Conservation (phyloP, 2,888 invertebrate species). For the Erannis defoliaria region DNA sequence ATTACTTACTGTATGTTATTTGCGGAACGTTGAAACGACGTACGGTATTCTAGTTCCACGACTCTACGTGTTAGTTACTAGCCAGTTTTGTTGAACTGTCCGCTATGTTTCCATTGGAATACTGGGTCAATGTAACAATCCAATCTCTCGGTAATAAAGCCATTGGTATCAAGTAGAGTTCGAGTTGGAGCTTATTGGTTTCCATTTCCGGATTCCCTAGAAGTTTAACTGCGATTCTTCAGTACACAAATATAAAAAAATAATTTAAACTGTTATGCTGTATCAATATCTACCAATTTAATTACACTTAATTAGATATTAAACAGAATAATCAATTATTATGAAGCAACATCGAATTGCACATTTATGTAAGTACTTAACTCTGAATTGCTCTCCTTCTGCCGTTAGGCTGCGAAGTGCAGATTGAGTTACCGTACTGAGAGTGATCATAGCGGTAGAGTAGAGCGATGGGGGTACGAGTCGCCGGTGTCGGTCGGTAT, state of each 20-base stretch:
- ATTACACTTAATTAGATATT: too few relatives aligned
- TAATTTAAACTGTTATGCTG: too few relatives aligned
- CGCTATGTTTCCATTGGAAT: slow-evolving; percentile 18
- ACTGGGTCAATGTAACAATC: slow-evolving; percentile 19
- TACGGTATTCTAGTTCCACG: slow-evolving; percentile 51
- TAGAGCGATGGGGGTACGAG: slow-evolving; percentile 8
- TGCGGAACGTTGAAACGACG: slow-evolving; percentile 59
- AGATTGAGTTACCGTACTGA: neutral
- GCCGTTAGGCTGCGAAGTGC: too few relatives aligned
- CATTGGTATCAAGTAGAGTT: neutral
- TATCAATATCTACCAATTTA: too few relatives aligned
- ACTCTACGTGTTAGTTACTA: slow-evolving; percentile 16
- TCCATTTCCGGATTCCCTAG: neutral
- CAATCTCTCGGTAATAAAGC: neutral
- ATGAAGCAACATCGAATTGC: too few relatives aligned
- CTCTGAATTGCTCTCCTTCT: too few relatives aligned
- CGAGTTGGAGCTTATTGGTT: neutral
- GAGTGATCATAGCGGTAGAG: slow-evolving; percentile 19
- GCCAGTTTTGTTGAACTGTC: slow-evolving; percentile 12
- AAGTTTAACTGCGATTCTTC: too few relatives aligned
- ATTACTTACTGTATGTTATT: slow-evolving; percentile 57
- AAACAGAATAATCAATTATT: too few relatives aligned
- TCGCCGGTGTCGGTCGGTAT: slow-evolving; percentile 45
- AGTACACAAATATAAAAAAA: too few relatives aligned
- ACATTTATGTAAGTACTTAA: too few relatives aligned